Evolutionary conservation across 2,888 invertebrate genomes (phyloP).

Genomic region (Thera britannica): DNA sequence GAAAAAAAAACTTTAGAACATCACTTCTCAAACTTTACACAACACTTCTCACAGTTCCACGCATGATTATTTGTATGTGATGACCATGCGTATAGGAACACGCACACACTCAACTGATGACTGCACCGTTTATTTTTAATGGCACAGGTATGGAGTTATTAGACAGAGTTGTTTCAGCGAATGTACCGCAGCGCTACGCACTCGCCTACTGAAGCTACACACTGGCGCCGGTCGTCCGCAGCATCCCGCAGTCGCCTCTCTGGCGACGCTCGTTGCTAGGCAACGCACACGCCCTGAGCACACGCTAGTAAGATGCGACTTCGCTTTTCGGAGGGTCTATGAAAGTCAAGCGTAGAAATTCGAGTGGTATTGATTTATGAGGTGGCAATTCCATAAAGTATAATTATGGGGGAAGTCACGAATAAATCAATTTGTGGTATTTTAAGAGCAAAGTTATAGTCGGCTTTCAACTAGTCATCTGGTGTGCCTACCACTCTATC

Average conservation of each 20-base stretch:
- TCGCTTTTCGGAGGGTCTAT: conserved; percentile 28
- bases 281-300: conserved; percentile 57
- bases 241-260: conserved; percentile 71
- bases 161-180: conserved; percentile 32
- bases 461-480: conserved; percentile 1
- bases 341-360: conserved; percentile 16
- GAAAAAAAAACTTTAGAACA: neutral
- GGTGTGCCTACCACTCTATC: neutral
- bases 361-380: conserved; percentile 27
- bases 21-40: conserved; percentile 10
- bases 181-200: conserved; percentile 49
- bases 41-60: conserved; percentile 8
- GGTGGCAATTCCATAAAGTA: conserved; percentile 15
- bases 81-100: neutral
- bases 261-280: conserved; percentile 78
- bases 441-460: conserved; percentile 2
- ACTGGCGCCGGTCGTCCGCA: conserved; percentile 69
- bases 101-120: conserved; percentile 8
- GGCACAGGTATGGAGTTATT: conserved; percentile 18
- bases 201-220: conserved; percentile 61
- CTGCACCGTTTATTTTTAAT: conserved; percentile 25
- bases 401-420: conserved; percentile 5
- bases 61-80: neutral
- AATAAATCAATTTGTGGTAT: conserved; percentile 14
- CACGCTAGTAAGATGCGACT: conserved; percentile 27